Evolutionary conservation across 2,797 vertebrate species (phyloP), one percentile per base, ranked within the genome.

Genomic region (Arvicola amphibius): DNA sequence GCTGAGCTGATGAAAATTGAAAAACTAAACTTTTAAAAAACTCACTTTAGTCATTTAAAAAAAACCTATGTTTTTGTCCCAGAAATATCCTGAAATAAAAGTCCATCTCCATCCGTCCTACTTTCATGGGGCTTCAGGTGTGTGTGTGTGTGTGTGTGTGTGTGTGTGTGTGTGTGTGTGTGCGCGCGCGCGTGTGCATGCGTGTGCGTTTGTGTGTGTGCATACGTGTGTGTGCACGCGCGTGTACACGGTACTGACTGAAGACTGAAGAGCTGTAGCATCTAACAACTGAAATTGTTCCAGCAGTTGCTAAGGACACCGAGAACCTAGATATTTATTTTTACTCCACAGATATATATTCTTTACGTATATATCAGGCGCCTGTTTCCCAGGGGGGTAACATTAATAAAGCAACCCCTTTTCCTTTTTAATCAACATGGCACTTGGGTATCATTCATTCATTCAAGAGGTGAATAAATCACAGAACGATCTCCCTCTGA

Each of bases 61-160:
- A 29, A 43, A 43, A 43, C 76, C 0, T 63, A 56, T 74, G 76
- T 76, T 96, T 65, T 51, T 79, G 51, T 34, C 27, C 43, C 71
- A 96, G 74, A 93, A 96, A 95, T 80, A 91, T 90, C 29, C 37
- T 85, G 37, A 93, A 96, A 91, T 88, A 94, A 97, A 95, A 95
- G 74, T 67, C 59, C 94, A 90, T 51, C 9, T 79, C 8, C 16
- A 76, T 51, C 86, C 46, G 65, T 46, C 61, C 12, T n/a, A 91
- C 17, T 76, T 92, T 88, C 78, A 61, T 40, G 81, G 93, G 79
- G 90, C 29, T 81, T 92, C 37, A 96, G 27, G 84, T 65, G 48
- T 85, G 51, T 81, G 48, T 46, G 29, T 76, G 74, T 69, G 32
- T 63, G 0, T 78, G 53, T 46, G 25, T 89, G 25, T 89, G 1